Conservation (phyloP, 1,140 invertebrate species). For the Drosophila orosa region DNA sequence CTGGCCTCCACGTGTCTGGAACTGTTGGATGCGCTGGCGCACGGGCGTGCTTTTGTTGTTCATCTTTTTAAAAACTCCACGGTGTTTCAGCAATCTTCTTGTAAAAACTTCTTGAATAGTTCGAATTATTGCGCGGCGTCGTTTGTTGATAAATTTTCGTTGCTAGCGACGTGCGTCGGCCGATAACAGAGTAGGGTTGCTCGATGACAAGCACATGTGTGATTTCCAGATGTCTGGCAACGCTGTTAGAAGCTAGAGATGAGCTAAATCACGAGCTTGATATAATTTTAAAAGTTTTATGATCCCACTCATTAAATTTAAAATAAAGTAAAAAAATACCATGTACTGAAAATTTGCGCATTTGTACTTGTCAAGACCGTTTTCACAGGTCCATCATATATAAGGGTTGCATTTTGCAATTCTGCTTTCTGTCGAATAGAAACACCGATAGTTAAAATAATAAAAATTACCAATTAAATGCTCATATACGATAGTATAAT, state of each 20-base stretch:
- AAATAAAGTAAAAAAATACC: too few species aligned
- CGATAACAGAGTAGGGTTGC: constrained; percentile 43
- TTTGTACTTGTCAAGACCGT: too few species aligned
- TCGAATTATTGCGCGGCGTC: constrained; percentile 74
- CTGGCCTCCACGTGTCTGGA: constrained; percentile 50
- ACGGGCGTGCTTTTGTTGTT: constrained; percentile 74
- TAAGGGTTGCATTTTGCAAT: too few species aligned
- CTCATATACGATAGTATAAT: background rate
- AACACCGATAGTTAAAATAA: too few species aligned
- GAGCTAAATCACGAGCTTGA: background rate
- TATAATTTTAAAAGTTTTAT: background rate
- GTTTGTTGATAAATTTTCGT: constrained; percentile 70
- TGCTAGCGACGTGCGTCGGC: constrained; percentile 36
- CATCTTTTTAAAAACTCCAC: constrained; percentile 36
- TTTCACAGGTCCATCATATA: too few species aligned
- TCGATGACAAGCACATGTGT: constrained; percentile 3
- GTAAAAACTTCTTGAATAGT: constrained; percentile 36
- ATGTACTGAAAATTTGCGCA: too few species aligned
- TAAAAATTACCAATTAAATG: too few species aligned
- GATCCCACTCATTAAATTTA: background rate
- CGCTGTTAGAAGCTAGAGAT: background rate
- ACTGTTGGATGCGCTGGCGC: constrained; percentile 73
- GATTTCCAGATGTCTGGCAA: constrained; percentile 5
- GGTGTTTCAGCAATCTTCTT: constrained; percentile 6
- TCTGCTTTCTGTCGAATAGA: too few species aligned